A percentile compares a stretch with the other conserved stretches of the same genome.
These are phyloP conservation scores for Hydropsyche betteni DNA, from an alignment of 2,888 invertebrate species.

Conservation along the genomic window DNA sequence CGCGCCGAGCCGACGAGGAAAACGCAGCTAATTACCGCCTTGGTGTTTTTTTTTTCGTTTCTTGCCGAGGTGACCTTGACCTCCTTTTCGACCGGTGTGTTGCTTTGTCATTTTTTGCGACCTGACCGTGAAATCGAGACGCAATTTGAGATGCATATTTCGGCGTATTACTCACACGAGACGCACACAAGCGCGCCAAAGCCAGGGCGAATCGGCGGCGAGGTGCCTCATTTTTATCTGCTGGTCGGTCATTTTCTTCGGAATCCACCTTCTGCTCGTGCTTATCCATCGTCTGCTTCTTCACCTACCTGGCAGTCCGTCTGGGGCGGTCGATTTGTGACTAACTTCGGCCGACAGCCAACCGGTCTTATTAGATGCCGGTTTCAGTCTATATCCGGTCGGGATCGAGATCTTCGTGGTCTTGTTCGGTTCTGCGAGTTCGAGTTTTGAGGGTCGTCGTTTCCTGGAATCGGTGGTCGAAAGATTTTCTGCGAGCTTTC, in stretches of 20 bases:
- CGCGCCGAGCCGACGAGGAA: not conserved
- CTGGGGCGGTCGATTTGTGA: constrained; percentile 1
- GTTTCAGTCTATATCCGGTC: constrained; percentile 2
- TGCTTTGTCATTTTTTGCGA: constrained; percentile 31
- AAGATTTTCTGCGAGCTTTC: too few species aligned
- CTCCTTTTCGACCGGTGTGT: constrained; percentile 34
- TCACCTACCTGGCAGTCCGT: constrained; percentile 2
- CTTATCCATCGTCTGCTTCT: not conserved
- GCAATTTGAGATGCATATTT: constrained; percentile 32
- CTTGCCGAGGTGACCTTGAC: constrained; percentile 35
- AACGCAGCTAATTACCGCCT: not conserved
- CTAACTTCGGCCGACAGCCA: not conserved
- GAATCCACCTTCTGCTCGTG: not conserved
- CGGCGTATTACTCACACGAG: constrained; percentile 17
- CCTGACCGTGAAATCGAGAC: constrained; percentile 34
- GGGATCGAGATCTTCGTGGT: not conserved
- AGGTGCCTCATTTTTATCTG: not conserved
- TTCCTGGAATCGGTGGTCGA: not conserved
- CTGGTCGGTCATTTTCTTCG: not conserved
- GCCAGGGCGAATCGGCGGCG: too few species aligned
- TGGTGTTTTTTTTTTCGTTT: constrained; percentile 19
- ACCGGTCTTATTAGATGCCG: too few species aligned
- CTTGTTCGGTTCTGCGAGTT: not conserved
- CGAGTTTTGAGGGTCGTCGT: not conserved
- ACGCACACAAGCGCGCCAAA: too few species aligned